phyloP scores from a whole-genome alignment of 2,113 vertebrate genomes.

The Carettochelys insculpta region DNA sequence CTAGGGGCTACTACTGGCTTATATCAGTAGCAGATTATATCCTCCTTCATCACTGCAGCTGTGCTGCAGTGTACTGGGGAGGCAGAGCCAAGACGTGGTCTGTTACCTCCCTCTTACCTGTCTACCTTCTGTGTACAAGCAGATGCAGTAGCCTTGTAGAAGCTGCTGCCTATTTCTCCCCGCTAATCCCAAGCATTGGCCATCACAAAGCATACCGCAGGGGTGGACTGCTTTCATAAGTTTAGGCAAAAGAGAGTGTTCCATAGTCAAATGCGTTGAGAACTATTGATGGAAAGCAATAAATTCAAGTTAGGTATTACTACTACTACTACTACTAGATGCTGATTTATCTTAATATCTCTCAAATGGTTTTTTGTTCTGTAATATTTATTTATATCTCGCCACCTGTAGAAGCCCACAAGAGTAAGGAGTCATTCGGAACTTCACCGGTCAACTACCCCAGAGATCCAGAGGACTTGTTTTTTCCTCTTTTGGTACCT shows the following conservation, averaged over 20 bases:
- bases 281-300: not conserved
- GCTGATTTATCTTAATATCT: not conserved
- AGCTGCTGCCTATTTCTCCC: not conserved
- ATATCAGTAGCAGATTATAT: rapidly evolving
- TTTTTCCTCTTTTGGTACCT: too few species aligned
- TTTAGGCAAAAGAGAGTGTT: not conserved
- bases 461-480: too few species aligned
- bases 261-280: not conserved
- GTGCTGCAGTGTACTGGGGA: rapidly evolving
- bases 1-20: rapidly evolving
- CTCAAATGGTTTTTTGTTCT: not conserved
- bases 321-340: not conserved
- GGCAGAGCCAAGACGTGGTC: not conserved
- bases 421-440: too few species aligned
- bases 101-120: not conserved
- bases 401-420: too few species aligned
- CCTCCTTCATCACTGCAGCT: not conserved
- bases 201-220: not conserved
- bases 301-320: not conserved
- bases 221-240: not conserved
- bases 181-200: not conserved
- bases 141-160: too few species aligned
- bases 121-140: not conserved
- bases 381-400: not conserved
- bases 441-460: too few species aligned